These are phyloP conservation scores for Cistogaster globosa DNA, from an alignment of 2,888 invertebrate species.

Conservation along the genomic window DNA sequence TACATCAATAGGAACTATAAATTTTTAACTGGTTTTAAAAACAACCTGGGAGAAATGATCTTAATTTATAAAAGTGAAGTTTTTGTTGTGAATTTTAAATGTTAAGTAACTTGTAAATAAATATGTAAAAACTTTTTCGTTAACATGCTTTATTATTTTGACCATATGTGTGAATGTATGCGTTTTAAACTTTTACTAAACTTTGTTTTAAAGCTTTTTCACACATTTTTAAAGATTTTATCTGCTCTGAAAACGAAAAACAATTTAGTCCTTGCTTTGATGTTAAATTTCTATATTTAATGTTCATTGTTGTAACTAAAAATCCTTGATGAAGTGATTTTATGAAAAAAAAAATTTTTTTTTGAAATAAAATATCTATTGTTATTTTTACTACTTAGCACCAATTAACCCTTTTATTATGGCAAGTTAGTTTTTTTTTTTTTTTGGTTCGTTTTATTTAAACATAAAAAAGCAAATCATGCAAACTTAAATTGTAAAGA, in stretches of 20 bases:
- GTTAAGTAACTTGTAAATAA: too few relatives aligned
- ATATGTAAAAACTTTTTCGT: too few relatives aligned
- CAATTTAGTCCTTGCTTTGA: conserved; percentile 44
- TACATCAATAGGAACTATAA: too few relatives aligned
- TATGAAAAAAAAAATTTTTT: conserved; percentile 15
- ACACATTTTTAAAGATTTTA: conserved; percentile 13
- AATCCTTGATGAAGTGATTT: conserved; percentile 56
- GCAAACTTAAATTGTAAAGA: conserved; percentile 44
- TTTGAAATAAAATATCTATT: conserved; percentile 56
- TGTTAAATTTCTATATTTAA: conserved; percentile 32
- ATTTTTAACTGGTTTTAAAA: too few relatives aligned
- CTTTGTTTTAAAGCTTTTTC: conserved; percentile 44
- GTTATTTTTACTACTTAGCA: conserved; percentile 65
- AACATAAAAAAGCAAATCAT: conserved; percentile 51
- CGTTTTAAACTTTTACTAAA: background rate
- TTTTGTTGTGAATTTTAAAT: too few relatives aligned
- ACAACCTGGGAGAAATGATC: too few relatives aligned
- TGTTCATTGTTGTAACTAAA: conserved; percentile 34
- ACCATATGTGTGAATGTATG: too few relatives aligned
- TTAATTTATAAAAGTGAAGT: too few relatives aligned
- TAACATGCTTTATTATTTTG: too few relatives aligned
- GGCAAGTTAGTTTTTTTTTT: conserved; percentile 49
- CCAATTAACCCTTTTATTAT: conserved; percentile 69
- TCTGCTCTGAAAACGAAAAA: conserved; percentile 27
- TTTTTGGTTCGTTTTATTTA: conserved; percentile 48